Evolutionary conservation across 2,797 vertebrate species (phyloP).

Genomic region (Diceros bicornis): DNA sequence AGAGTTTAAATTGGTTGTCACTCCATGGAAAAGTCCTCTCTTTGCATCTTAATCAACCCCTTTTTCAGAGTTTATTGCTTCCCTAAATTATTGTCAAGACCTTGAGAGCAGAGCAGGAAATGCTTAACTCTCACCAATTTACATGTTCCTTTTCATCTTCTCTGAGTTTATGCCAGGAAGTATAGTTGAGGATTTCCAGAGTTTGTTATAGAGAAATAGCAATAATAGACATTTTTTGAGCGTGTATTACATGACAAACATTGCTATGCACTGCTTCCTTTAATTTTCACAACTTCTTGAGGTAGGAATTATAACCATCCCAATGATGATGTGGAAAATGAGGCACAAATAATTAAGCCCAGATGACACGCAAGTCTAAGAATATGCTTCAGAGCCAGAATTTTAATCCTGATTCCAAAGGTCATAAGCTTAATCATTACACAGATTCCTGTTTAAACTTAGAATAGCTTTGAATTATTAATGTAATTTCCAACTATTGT

Average conservation of each 20-base stretch:
- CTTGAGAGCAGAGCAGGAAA: background rate
- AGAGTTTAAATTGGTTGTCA: conserved; percentile 21
- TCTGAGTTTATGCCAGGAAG: background rate
- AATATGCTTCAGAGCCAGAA: background rate
- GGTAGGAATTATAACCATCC: background rate
- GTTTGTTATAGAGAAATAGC: background rate
- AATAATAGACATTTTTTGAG: background rate
- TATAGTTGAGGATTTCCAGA: background rate
- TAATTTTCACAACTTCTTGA: background rate
- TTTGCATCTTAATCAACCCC: background rate
- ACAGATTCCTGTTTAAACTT: background rate
- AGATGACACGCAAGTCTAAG: background rate
- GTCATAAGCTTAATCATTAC: background rate
- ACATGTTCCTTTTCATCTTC: background rate
- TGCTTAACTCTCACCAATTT: background rate
- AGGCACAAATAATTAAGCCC: background rate
- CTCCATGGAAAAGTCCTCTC: background rate
- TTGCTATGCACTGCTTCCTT: background rate
- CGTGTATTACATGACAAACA: background rate
- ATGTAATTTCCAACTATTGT: background rate
- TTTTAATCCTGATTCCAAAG: background rate
- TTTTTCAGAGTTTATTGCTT: background rate
- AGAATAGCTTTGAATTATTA: background rate
- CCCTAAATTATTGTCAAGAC: background rate
- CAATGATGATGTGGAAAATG: background rate